Conservation (phyloP, 2,888 invertebrate species). For the Arrhopalites spinosus region DNA sequence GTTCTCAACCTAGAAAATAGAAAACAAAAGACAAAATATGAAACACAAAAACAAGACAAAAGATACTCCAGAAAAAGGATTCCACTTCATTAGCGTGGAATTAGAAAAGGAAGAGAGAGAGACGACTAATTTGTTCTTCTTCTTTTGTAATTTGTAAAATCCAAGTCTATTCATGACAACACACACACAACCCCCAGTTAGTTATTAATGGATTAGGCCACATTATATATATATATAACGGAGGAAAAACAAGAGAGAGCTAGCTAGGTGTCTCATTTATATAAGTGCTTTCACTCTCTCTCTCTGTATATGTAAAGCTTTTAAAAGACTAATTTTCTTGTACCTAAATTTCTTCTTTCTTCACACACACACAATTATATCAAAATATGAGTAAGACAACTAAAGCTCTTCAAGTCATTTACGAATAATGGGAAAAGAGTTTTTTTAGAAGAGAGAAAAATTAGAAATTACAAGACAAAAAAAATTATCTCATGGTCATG, state of each 20-base stretch:
- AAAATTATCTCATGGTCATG: no score
- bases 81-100: slow-evolving; percentile 2
- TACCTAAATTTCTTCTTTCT: no score
- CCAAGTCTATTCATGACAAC: slow-evolving; percentile 10
- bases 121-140: not conserved
- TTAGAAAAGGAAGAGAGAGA: not conserved
- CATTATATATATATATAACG: not conserved
- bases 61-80: not conserved
- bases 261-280: slow-evolving; percentile 9
- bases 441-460: no score
- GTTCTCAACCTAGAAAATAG: slow-evolving; percentile 72
- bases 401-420: no score
- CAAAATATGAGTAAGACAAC: no score
- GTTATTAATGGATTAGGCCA: slow-evolving; percentile 21
- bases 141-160: not conserved
- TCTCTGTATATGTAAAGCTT: no score
- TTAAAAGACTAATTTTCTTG: no score
- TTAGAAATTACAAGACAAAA: no score
- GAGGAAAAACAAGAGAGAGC: no score
- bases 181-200: not conserved
- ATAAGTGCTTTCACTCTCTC: slow-evolving; percentile 14
- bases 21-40: not conserved
- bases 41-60: not conserved
- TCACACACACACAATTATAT: not conserved
- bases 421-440: no score